Evolutionary conservation across 2,113 vertebrate species (phyloP), one percentile per base, ranked within the genome.

Genomic region (Petaurus breviceps): DNA sequence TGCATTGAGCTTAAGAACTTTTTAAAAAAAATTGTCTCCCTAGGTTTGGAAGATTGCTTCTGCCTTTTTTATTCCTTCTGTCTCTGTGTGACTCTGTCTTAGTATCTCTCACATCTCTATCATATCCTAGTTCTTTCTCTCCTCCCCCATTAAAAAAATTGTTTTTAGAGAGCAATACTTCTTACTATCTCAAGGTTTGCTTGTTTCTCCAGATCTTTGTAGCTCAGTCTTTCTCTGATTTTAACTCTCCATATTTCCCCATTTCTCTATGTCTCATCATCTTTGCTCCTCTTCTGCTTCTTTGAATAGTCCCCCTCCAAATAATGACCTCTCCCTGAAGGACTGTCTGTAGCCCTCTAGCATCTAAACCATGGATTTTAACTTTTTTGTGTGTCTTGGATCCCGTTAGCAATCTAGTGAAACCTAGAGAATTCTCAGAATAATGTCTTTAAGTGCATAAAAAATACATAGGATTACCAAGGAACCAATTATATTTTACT

Each of bases 211-310:
- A 19, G 68, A 46, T 4, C 53, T 68, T 97, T 93, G 25, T 90
- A 77, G 94, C 68, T 96, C 51, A 90, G 89, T 90, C 96, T 91
- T 89, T 7, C 61, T n/a, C 31, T 43, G 8, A 84, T 84, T 84
- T 84, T 84, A 84, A 84, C n/a, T n/a, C n/a, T 84, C 68, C 23
- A 23, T 43, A 84, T 43, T 43, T 84, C 68, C 31, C 57, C 12
- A 10, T 68, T 68, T 68, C 31, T 68, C 31, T 11, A 37, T 68
- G 8, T 68, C 11, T 68, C 11, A 37, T 31, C 11, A 37, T 37
- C 31, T 37, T 28, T 68, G 10, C 11, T 68, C 11, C 10, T 68
- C 11, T 61, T 28, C 26, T 57, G 8, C 53, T 24, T 54, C 55
- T 57, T 57, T 57, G 16, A 68, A 68, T 28, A 68, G 11, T 28